Evolutionary conservation across 2,113 vertebrate species (phyloP).

Genomic region (Pseudopodoces humilis): DNA sequence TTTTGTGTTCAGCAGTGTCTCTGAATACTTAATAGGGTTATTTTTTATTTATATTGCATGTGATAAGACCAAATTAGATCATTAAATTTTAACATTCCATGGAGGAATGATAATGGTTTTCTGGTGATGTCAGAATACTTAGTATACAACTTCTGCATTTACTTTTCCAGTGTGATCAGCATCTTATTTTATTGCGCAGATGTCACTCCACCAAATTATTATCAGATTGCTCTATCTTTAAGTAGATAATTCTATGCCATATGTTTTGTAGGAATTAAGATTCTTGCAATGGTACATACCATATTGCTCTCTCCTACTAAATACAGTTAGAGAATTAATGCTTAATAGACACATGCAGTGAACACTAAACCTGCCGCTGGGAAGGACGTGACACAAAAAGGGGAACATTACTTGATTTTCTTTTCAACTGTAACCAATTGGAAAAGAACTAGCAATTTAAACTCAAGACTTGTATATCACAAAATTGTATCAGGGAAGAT

Average conservation of each 20-base stretch:
- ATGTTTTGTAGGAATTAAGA: slow-evolving; percentile 58
- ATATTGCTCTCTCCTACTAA: slow-evolving; percentile 32
- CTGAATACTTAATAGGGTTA: slow-evolving; percentile 53
- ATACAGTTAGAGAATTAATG: slow-evolving; percentile 57
- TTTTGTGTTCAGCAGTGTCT: slow-evolving; percentile 25
- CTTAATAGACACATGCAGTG: slow-evolving; percentile 19
- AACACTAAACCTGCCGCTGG: background rate
- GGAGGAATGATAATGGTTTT: slow-evolving; percentile 54
- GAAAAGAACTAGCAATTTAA: background rate
- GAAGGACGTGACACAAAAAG: background rate
- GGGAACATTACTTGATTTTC: background rate
- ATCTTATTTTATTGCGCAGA: slow-evolving; percentile 65
- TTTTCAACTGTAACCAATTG: background rate
- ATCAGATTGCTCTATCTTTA: slow-evolving; percentile 45
- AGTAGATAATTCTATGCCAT: slow-evolving; percentile 57
- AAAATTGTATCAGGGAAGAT: background rate
- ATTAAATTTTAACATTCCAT: slow-evolving; percentile 69
- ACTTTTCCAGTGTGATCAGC: slow-evolving; percentile 61
- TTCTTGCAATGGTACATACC: slow-evolving; percentile 20
- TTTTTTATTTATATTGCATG: slow-evolving; percentile 70
- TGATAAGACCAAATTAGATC: slow-evolving; percentile 68
- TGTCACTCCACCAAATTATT: slow-evolving; percentile 57
- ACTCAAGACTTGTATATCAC: background rate
- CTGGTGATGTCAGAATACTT: slow-evolving; percentile 53
- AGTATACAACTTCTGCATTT: slow-evolving; percentile 23